Evolutionary conservation across 2,797 vertebrate species (phyloP).

Genomic region (Staurois parvus): DNA sequence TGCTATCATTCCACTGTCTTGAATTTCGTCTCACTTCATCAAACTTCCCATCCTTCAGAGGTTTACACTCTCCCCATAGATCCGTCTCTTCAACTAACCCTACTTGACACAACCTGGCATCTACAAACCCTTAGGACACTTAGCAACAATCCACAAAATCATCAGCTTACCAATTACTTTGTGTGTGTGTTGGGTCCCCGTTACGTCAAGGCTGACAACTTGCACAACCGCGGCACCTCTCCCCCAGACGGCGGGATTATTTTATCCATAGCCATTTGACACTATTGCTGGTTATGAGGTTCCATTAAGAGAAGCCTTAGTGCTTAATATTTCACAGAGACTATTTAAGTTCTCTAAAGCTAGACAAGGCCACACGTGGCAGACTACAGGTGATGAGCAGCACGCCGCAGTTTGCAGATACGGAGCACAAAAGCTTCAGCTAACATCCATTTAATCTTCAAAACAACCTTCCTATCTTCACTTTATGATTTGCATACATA

Average conservation of each 20-base stretch:
- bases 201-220: background rate
- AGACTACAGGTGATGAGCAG: background rate
- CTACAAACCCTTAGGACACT: slow-evolving; percentile 5
- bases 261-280: background rate
- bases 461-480: slow-evolving; percentile 19
- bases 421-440: slow-evolving; percentile 15
- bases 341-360: background rate
- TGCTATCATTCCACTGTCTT: slow-evolving; percentile 1
- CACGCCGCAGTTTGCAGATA: background rate
- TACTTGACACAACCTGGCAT: background rate
- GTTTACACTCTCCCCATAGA: background rate
- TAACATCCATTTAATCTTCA: slow-evolving; percentile 32
- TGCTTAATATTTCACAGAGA: background rate
- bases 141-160: background rate
- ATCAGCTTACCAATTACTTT: background rate
- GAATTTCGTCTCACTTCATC: slow-evolving; percentile 1
- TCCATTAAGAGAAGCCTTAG: background rate
- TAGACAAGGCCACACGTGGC: background rate
- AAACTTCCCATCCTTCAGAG: background rate
- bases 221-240: background rate
- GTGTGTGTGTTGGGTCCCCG: background rate
- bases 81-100: background rate
- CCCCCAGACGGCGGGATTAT: background rate
- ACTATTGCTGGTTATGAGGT: background rate
- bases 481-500: slow-evolving; percentile 46